Percentiles rank a stretch among this genome's conserved stretches.
phyloP scores from a whole-genome alignment of 2,888 invertebrate genomes.

The Cephus nigrinus region DNA sequence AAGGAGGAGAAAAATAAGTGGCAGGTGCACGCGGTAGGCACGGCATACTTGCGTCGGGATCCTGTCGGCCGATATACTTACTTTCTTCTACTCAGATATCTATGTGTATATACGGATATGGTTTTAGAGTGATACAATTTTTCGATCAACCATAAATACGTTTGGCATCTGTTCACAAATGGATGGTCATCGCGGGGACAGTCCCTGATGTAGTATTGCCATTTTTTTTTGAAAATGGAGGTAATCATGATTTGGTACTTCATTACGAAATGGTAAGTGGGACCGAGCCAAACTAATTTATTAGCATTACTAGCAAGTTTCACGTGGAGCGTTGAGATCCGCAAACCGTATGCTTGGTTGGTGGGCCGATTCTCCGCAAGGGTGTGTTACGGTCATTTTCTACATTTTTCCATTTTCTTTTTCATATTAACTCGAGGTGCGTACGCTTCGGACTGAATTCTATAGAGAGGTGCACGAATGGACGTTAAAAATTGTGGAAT shows the following conservation, averaged over 20 bases:
- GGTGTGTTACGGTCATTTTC: background rate
- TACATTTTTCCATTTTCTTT: background rate
- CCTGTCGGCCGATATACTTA: slow-evolving; percentile 1
- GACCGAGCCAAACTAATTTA: background rate
- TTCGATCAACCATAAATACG: background rate
- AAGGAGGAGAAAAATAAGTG: slow-evolving; percentile 24
- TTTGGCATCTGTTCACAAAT: background rate
- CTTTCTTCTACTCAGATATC: background rate
- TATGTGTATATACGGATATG: background rate
- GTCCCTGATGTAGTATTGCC: background rate
- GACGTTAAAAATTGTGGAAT: background rate
- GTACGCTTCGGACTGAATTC: background rate
- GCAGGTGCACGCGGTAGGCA: slow-evolving; percentile 18
- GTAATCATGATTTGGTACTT: background rate
- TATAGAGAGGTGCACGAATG: background rate
- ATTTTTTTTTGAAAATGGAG: background rate
- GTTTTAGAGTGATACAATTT: background rate
- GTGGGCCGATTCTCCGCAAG: background rate
- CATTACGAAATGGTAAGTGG: background rate
- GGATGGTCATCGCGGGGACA: background rate
- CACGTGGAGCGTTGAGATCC: background rate
- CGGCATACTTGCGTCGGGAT: background rate
- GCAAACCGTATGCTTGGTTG: background rate
- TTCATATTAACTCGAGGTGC: background rate
- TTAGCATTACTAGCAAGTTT: slow-evolving; percentile 3